These are phyloP conservation scores for Dicrurus megarhynchus DNA, from an alignment of 2,113 vertebrate genomes.

Conservation along the genomic window DNA sequence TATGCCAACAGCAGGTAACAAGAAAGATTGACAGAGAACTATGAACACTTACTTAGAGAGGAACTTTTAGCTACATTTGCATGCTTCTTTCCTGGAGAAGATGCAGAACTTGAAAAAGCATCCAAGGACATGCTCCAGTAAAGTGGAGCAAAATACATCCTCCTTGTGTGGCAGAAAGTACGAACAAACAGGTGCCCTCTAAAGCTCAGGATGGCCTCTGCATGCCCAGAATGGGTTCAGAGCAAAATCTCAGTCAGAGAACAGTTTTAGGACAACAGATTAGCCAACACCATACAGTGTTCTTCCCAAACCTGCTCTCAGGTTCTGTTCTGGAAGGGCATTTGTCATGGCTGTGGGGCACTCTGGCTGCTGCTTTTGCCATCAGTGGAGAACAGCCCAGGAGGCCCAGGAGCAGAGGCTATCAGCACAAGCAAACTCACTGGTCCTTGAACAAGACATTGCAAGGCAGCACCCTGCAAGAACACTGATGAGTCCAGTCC, in stretches of 20 bases:
- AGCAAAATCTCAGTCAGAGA: not conserved
- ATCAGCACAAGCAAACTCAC: not conserved
- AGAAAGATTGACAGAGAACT: not conserved
- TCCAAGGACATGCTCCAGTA: not conserved
- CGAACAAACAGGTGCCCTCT: not conserved
- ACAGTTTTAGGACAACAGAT: not conserved
- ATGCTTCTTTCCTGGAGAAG: not conserved
- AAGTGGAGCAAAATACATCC: not conserved
- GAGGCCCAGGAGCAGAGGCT: not conserved
- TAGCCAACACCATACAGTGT: not conserved
- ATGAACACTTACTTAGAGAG: not conserved
- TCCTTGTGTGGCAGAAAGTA: not conserved
- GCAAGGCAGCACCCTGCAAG: not conserved
- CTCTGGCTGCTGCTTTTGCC: not conserved
- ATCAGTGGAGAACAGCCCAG: not conserved
- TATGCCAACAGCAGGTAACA: not conserved
- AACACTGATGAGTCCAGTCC: not conserved
- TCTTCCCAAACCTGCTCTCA: not conserved
- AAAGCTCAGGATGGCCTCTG: not conserved
- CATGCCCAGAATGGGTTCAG: not conserved
- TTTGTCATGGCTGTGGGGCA: not conserved
- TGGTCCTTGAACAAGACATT: not conserved
- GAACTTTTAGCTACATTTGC: not conserved
- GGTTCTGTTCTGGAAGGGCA: not conserved
- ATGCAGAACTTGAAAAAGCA: not conserved